A percentile compares a stretch with the other conserved stretches of the same genome.
phyloP scores from a whole-genome alignment of 2,888 invertebrate species.

The Sepioteuthis lessoniana region DNA sequence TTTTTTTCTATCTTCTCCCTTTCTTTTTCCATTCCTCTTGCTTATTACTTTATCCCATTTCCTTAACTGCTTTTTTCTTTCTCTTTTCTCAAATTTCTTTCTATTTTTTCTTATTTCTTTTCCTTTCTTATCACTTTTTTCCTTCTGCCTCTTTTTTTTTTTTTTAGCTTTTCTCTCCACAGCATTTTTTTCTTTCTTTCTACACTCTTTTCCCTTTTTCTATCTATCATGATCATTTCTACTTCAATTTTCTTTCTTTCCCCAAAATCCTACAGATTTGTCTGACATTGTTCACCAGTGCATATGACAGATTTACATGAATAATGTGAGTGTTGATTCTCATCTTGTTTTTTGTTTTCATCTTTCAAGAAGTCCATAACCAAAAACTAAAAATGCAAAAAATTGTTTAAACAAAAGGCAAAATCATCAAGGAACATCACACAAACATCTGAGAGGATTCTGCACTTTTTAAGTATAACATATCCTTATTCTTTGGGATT shows the following conservation, averaged over 20 bases:
- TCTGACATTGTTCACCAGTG: not conserved
- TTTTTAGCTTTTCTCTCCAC: not conserved
- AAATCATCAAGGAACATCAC: not conserved
- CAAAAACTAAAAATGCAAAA: not conserved
- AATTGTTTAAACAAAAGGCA: not conserved
- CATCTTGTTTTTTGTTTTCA: not conserved
- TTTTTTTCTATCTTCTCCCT: not conserved
- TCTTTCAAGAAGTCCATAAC: conserved; percentile 19
- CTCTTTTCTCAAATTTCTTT: not conserved
- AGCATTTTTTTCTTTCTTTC: not conserved
- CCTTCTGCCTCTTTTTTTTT: too few species aligned
- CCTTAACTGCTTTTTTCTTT: not conserved
- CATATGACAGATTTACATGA: conserved; percentile 33
- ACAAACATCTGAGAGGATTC: conserved; percentile 20
- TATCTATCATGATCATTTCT: not conserved
- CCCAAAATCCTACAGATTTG: not conserved
- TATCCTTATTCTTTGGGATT: not conserved
- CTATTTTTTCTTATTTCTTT: not conserved
- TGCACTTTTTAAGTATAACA: not conserved
- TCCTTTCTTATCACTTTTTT: not conserved
- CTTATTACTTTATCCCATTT: not conserved
- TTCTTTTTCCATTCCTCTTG: not conserved
- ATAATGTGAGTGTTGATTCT: conserved; percentile 15
- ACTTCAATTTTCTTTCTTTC: not conserved
- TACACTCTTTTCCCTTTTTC: not conserved